phyloP scores from a whole-genome alignment of 2,888 invertebrate species.

The Amphiduros pacificus region DNA sequence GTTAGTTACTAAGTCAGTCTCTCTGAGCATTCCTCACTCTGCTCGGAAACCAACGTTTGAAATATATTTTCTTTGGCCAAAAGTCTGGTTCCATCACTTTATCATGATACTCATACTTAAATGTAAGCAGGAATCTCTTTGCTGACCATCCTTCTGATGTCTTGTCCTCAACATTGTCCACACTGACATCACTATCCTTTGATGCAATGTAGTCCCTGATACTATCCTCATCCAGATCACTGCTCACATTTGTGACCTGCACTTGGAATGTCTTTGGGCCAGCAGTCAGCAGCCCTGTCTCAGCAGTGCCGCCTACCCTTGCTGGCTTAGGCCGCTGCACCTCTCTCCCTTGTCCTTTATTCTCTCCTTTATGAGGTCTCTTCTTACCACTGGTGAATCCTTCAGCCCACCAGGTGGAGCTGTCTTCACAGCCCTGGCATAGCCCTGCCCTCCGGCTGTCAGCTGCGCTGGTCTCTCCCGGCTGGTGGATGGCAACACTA shows the following conservation, averaged over 20 bases:
- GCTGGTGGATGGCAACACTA: no score
- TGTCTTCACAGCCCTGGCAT: neutral
- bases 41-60: neutral
- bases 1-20: neutral
- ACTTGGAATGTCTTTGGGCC: no score
- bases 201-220: neutral
- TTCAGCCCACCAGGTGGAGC: neutral
- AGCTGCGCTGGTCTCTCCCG: no score
- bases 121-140: neutral
- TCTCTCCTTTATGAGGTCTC: neutral
- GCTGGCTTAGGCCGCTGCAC: neutral
- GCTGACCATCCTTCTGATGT: neutral
- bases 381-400: neutral
- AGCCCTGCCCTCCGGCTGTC: no score
- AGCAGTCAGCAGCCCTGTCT: no score
- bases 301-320: neutral
- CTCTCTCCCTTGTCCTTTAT: neutral
- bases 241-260: no score
- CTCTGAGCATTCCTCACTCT: neutral
- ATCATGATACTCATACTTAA: no score
- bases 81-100: neutral
- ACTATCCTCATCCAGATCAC: no score
- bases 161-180: neutral
- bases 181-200: neutral
- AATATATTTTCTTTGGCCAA: neutral